Evolutionary conservation across 1,140 invertebrate genomes (phyloP).

Genomic region (Micrasema longulum): DNA sequence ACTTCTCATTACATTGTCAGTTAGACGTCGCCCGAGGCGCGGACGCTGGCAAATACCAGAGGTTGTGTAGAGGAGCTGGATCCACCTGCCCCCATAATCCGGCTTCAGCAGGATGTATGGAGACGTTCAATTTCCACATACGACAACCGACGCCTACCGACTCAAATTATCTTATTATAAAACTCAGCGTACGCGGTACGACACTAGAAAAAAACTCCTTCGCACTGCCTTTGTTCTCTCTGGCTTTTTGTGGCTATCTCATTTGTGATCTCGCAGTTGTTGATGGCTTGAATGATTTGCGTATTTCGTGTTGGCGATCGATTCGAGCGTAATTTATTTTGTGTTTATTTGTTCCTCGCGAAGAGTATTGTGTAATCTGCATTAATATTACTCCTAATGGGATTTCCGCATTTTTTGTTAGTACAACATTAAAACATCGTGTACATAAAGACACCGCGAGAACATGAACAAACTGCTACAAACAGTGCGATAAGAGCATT

Average conservation of each 20-base stretch:
- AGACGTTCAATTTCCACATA: constrained; percentile 37
- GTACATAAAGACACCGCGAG: no score
- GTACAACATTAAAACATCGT: no score
- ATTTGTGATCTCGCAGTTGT: constrained; percentile 19
- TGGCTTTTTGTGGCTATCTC: constrained; percentile 18
- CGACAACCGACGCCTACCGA: constrained; percentile 37
- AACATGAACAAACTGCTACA: no score
- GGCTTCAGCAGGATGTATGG: constrained; percentile 30
- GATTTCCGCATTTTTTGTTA: constrained; percentile 6
- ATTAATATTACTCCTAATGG: constrained; percentile 10
- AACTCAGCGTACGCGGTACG: constrained; percentile 16
- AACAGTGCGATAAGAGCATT: no score
- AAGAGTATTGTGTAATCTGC: neutral
- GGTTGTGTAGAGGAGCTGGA: constrained; percentile 17
- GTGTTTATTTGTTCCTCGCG: constrained; percentile 1
- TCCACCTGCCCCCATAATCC: constrained; percentile 19
- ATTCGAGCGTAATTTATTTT: constrained; percentile 20
- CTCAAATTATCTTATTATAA: constrained; percentile 41
- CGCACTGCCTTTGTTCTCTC: constrained; percentile 20
- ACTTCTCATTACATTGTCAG: constrained; percentile 31
- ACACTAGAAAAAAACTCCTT: constrained; percentile 11
- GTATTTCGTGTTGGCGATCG: constrained; percentile 34
- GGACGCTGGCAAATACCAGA: constrained; percentile 3
- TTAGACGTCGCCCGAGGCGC: constrained; percentile 18
- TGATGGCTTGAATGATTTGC: constrained; percentile 27